phyloP scores from a whole-genome alignment of 2,888 invertebrate species.

The Nephrotoma flavescens region DNA sequence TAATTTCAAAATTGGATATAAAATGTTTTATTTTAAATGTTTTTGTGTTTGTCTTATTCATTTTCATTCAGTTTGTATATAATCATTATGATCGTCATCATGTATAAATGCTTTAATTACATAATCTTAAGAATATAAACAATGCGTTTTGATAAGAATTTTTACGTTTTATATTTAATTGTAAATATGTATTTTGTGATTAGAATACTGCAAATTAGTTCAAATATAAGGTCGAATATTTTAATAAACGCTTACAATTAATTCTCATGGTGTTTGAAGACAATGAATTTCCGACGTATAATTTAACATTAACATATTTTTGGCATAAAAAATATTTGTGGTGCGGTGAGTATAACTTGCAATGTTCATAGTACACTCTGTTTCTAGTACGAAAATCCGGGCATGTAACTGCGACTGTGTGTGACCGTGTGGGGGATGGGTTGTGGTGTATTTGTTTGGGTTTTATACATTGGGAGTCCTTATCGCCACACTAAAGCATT shows the following conservation, averaged over 20 bases:
- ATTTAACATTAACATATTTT: neutral
- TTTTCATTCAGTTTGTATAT: neutral
- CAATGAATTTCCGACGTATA: neutral
- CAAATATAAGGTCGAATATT: neutral
- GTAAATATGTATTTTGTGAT: neutral
- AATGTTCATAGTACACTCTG: too few species aligned
- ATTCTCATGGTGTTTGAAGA: neutral
- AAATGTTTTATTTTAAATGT: neutral
- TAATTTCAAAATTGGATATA: neutral
- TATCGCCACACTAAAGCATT: too few species aligned
- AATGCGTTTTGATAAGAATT: neutral
- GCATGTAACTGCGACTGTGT: too few species aligned
- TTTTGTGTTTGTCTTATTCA: neutral
- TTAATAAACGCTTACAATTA: neutral
- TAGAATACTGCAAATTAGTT: neutral
- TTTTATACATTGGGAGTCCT: too few species aligned
- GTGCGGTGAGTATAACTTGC: neutral
- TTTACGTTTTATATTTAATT: neutral
- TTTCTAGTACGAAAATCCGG: too few species aligned
- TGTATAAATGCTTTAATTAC: neutral
- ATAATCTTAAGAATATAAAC: neutral
- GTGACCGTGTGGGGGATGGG: too few species aligned
- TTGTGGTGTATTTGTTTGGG: too few species aligned
- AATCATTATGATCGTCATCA: neutral
- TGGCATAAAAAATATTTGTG: neutral